A percentile compares a stretch with the other conserved stretches of the same genome.
Evolutionary conservation across 2,888 invertebrate genomes (phyloP).

Genomic region (Brenthis ino): DNA sequence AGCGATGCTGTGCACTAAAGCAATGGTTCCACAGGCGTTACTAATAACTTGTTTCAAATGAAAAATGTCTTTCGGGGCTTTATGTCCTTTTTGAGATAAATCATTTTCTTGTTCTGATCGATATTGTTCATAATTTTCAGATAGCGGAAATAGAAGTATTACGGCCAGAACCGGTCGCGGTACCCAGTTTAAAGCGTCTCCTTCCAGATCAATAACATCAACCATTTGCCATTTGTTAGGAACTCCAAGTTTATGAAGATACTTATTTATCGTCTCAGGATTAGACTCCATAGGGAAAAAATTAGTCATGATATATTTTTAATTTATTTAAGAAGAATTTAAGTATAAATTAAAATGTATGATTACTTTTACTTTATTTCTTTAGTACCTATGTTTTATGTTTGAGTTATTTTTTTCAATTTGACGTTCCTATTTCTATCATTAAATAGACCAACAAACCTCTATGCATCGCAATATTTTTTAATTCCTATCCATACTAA

Average conservation of each 20-base stretch:
- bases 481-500: no score
- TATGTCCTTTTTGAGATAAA: conserved; percentile 79
- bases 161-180: conserved; percentile 93
- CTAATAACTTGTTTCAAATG: conserved; percentile 94
- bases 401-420: no score
- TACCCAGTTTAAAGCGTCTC: conserved; percentile 90
- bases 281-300: conserved; percentile 80
- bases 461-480: no score
- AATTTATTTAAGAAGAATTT: not conserved
- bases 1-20: conserved; percentile 95
- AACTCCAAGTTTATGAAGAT: conserved; percentile 90
- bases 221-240: conserved; percentile 90
- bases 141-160: conserved; percentile 93
- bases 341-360: not conserved
- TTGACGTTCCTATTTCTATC: no score
- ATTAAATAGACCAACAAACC: no score
- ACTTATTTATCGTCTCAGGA: conserved; percentile 85
- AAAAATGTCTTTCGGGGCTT: conserved; percentile 86
- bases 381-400: no score
- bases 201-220: conserved; percentile 96
- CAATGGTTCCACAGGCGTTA: conserved; percentile 98
- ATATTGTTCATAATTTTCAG: conserved; percentile 87
- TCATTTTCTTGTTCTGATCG: conserved; percentile 84
- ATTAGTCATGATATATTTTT: conserved; percentile 50
- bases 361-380: not conserved